These are phyloP conservation scores for Thalassarche chlororhynchos DNA, from an alignment of 2,113 vertebrate species.

Conservation along the genomic window DNA sequence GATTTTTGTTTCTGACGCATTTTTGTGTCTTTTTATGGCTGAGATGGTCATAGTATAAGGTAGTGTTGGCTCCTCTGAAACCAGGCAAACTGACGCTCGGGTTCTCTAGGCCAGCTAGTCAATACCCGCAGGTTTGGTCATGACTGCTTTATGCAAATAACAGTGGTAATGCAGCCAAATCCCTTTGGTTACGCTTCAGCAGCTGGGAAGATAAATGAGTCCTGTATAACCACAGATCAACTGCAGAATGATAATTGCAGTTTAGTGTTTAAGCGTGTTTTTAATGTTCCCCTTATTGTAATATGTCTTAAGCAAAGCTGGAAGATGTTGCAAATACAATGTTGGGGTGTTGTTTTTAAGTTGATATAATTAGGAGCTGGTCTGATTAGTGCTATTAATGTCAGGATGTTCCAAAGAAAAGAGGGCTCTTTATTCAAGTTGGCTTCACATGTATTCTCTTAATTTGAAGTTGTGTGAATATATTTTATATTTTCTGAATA, in stretches of 20 bases:
- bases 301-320: background rate
- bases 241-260: background rate
- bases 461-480: background rate
- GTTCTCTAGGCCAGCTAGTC: background rate
- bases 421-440: background rate
- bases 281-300: background rate
- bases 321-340: background rate
- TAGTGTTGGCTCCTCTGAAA: background rate
- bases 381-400: constrained; percentile 11
- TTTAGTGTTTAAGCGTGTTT: background rate
- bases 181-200: background rate
- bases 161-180: background rate
- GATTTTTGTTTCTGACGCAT: background rate
- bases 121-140: background rate
- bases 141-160: background rate
- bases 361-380: background rate
- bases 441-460: background rate
- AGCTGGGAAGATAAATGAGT: background rate
- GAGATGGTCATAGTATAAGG: background rate
- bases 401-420: background rate
- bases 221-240: background rate
- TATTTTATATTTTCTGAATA: background rate
- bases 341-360: background rate
- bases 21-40: background rate
- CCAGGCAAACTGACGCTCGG: background rate